Evolutionary conservation across 2,797 vertebrate genomes (phyloP).

Genomic region (Percopsis omiscomaycus): DNA sequence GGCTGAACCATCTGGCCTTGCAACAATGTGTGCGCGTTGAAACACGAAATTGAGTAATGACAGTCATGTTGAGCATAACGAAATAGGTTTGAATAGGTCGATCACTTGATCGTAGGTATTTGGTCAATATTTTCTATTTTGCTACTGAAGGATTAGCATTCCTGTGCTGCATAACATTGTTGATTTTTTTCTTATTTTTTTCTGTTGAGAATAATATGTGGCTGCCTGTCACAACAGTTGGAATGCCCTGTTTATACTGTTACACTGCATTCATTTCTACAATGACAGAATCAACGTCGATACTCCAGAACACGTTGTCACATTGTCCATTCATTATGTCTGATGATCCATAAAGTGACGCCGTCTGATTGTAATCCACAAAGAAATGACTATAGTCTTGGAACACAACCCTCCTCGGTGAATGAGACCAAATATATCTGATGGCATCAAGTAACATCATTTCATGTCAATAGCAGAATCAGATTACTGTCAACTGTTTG

Average conservation of each 20-base stretch:
- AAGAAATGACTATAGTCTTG: constrained; percentile 6
- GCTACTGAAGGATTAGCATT: neutral
- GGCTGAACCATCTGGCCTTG: constrained; percentile 76
- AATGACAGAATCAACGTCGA: neutral
- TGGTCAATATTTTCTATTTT: neutral
- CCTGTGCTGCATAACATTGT: neutral
- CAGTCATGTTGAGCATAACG: neutral
- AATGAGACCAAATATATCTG: neutral
- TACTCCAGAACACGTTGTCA: constrained; percentile 1
- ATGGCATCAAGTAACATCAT: no score
- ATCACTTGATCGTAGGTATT: no score
- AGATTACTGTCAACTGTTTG: no score
- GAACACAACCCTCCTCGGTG: neutral
- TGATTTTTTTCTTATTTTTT: no score
- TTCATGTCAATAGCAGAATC: no score
- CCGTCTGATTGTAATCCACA: neutral
- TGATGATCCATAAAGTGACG: constrained; percentile 2
- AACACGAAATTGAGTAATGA: constrained; percentile 25
- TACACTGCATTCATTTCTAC: neutral
- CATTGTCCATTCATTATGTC: constrained; percentile 8
- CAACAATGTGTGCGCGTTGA: constrained; percentile 57
- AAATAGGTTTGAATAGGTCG: no score
- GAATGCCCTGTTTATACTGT: neutral
- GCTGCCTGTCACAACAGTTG: neutral
- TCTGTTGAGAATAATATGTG: no score